Evolutionary conservation across 2,797 vertebrate genomes (phyloP).

Genomic region (Pampus argenteus): DNA sequence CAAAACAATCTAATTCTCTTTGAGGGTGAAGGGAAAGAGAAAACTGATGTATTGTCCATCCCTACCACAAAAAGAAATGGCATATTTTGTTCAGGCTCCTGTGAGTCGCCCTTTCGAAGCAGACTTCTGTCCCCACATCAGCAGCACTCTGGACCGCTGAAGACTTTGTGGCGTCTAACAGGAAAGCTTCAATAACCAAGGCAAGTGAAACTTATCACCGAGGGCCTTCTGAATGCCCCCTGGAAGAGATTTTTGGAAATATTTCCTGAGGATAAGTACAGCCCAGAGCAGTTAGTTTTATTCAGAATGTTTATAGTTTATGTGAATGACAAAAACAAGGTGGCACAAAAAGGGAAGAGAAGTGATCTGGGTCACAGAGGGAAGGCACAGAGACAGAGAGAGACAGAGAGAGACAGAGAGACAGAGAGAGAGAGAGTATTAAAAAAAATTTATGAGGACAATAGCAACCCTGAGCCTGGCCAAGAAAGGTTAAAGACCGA

Average conservation of each 20-base stretch:
- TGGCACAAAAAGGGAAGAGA: conserved; percentile 38
- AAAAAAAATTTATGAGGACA: conserved; percentile 43
- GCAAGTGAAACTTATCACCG: conserved; percentile 62
- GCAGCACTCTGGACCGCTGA: conserved; percentile 26
- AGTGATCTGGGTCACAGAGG: conserved; percentile 48
- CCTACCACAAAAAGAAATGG: conserved; percentile 40
- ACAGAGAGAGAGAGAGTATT: neutral
- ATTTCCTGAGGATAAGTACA: conserved; percentile 66
- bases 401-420: neutral
- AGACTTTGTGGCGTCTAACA: conserved; percentile 33
- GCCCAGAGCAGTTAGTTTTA: conserved; percentile 63
- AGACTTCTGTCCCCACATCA: conserved; percentile 47
- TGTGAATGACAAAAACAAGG: conserved; percentile 34
- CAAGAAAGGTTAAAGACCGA: conserved; percentile 38
- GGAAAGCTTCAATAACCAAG: conserved; percentile 39
- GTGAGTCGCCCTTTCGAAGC: conserved; percentile 43
- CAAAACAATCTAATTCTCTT: conserved; percentile 77
- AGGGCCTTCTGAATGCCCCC: conserved; percentile 42
- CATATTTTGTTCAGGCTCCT: conserved; percentile 60
- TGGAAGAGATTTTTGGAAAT: conserved; percentile 64
- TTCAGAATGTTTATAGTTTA: conserved; percentile 53
- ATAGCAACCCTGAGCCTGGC: conserved; percentile 8
- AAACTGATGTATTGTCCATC: conserved; percentile 56
- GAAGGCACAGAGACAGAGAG: neutral
- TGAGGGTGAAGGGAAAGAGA: conserved; percentile 52